These are phyloP conservation scores for Pollenia amentaria DNA, from an alignment of 2,888 invertebrate species.

Conservation along the genomic window DNA sequence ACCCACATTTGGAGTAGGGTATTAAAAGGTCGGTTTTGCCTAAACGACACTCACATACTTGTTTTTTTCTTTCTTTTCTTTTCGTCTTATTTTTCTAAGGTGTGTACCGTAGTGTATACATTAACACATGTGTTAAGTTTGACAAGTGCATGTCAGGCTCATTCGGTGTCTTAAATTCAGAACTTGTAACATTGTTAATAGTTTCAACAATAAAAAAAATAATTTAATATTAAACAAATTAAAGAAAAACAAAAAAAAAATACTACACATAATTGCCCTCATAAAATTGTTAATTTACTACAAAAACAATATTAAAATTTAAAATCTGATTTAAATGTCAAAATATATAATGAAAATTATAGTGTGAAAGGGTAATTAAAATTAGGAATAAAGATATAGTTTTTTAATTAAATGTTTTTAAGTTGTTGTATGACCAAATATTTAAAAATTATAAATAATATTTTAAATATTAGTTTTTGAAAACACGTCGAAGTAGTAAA, in stretches of 20 bases:
- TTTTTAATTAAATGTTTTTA: too few species aligned
- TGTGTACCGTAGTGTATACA: conserved; percentile 4
- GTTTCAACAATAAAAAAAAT: conserved; percentile 11
- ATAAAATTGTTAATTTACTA: conserved; percentile 37
- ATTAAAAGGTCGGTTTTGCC: too few species aligned
- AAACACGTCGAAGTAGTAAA: too few species aligned
- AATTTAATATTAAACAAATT: conserved; percentile 17
- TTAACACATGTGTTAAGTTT: conserved; percentile 60
- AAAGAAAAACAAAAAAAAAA: not conserved
- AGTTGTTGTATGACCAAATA: too few species aligned
- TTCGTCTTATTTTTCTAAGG: not conserved
- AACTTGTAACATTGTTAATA: conserved; percentile 42
- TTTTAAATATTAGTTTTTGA: too few species aligned
- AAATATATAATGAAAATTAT: not conserved
- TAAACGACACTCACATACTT: not conserved
- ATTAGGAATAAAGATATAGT: not conserved
- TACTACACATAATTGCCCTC: conserved; percentile 10
- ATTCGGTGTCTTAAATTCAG: conserved; percentile 50
- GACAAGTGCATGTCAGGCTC: conserved; percentile 69
- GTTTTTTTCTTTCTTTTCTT: not conserved
- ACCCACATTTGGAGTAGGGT: too few species aligned
- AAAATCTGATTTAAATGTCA: conserved; percentile 39
- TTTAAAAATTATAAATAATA: too few species aligned
- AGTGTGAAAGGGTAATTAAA: not conserved
- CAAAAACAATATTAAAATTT: conserved; percentile 17